Conservation (phyloP, 1,140 invertebrate species). For the Drosophila sulfurigaster region DNA sequence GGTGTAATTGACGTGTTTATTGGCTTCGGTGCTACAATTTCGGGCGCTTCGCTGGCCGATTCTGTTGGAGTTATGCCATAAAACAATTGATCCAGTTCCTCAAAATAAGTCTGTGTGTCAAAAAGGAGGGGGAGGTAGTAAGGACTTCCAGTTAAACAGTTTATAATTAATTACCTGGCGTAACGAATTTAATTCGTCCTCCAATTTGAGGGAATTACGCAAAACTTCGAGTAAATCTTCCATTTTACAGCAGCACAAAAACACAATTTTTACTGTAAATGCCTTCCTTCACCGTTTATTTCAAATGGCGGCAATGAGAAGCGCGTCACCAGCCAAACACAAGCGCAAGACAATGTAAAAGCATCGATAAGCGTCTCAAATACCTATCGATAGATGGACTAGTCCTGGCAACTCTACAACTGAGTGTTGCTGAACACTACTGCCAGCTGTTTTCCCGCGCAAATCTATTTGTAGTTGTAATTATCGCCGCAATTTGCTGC, state of each 20-base stretch:
- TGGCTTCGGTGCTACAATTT: slow-evolving; percentile 3
- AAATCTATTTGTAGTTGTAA: slow-evolving; percentile 27
- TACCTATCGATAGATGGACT: slow-evolving; percentile 9
- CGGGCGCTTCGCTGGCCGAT: slow-evolving; percentile 10
- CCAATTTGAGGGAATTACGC: slow-evolving; percentile 31
- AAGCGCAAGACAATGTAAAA: slow-evolving; percentile 23
- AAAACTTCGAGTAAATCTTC: slow-evolving; percentile 65
- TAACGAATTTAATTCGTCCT: slow-evolving; percentile 44
- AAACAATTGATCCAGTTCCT: slow-evolving; percentile 65
- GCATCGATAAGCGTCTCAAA: slow-evolving; percentile 15
- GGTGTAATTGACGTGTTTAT: slow-evolving; percentile 55
- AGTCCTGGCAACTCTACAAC: slow-evolving; percentile 1
- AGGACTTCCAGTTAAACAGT: neutral
- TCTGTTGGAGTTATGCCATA: slow-evolving; percentile 34
- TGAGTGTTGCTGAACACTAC: slow-evolving; percentile 17
- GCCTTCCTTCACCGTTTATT: slow-evolving; percentile 45
- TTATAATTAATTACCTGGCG: slow-evolving; percentile 44
- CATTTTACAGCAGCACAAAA: slow-evolving; percentile 49
- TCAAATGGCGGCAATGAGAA: slow-evolving; percentile 72
- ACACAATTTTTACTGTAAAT: slow-evolving; percentile 23
- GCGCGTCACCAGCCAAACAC: slow-evolving; percentile 48
- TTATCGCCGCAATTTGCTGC: neutral
- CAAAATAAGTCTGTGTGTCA: slow-evolving; percentile 50
- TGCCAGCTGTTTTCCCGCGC: slow-evolving; percentile 54
- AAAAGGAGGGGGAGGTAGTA: neutral